Conservation (phyloP, 2,113 vertebrate species). For the Elephantulus edwardii region DNA sequence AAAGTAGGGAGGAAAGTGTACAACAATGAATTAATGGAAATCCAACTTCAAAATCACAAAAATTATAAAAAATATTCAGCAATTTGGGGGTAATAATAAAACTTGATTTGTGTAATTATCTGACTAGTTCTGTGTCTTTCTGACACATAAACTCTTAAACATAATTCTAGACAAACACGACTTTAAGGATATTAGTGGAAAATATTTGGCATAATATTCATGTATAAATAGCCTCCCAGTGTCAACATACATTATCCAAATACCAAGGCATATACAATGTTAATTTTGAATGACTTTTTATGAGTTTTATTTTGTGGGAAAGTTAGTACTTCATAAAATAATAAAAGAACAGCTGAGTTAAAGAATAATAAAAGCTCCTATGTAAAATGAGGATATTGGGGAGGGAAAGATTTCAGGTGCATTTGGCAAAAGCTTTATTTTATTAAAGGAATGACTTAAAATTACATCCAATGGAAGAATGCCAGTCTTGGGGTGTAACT, state of each 20-base stretch:
- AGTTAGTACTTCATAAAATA: neutral
- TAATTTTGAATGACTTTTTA: slow-evolving; percentile 48
- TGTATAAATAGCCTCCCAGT: rapidly evolving
- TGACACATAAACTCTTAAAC: rapidly evolving
- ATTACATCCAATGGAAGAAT: no score
- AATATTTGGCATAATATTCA: rapidly evolving
- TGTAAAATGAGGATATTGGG: neutral
- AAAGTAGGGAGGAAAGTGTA: no score
- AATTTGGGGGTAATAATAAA: neutral
- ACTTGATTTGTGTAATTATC: neutral
- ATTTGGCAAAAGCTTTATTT: neutral
- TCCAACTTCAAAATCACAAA: no score
- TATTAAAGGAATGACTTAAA: neutral
- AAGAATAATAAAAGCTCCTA: neutral
- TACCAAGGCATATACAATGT: rapidly evolving
- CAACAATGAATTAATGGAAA: no score
- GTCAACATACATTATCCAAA: neutral
- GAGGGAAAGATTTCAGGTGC: neutral
- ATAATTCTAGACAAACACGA: neutral
- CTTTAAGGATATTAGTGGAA: neutral
- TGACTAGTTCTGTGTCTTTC: neutral
- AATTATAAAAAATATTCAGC: neutral
- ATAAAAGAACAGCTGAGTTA: neutral
- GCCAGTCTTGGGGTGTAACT: no score
- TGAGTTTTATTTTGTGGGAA: slow-evolving; percentile 45